Evolutionary conservation across 2,797 vertebrate genomes (phyloP).

Genomic region (Okamejei kenojei): DNA sequence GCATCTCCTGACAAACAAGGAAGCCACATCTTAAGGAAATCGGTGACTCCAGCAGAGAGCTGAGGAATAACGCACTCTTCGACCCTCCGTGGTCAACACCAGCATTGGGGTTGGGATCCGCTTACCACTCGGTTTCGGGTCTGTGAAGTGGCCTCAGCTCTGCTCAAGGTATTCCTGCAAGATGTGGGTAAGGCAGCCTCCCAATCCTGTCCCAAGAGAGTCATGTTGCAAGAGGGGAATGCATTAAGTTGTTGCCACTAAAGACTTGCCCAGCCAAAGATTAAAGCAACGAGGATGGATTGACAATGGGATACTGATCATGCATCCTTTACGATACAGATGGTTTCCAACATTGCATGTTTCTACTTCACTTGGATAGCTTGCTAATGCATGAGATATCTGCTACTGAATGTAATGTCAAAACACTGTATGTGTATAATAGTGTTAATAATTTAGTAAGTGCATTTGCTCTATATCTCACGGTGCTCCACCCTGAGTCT

Average conservation of each 20-base stretch:
- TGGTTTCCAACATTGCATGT: background rate
- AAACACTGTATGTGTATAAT: conserved; percentile 6
- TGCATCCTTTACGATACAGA: background rate
- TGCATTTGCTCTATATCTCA: background rate
- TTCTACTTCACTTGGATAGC: background rate
- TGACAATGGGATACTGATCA: background rate
- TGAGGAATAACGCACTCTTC: background rate
- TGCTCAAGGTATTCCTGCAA: background rate
- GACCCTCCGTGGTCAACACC: background rate
- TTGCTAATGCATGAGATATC: conserved; percentile 29
- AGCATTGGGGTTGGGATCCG: background rate
- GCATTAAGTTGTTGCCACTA: background rate
- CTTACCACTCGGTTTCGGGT: background rate
- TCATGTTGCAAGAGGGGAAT: background rate
- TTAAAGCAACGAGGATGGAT: background rate
- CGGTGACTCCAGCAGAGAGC: background rate
- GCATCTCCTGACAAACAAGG: background rate
- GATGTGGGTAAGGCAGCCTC: background rate
- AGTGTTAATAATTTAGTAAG: conserved; percentile 17
- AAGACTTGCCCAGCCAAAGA: background rate
- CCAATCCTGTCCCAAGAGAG: no score
- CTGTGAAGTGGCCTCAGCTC: background rate
- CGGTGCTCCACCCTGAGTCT: background rate
- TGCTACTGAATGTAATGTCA: background rate
- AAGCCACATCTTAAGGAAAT: background rate